These are phyloP conservation scores for Calycopis cecrops DNA, from an alignment of 1,140 invertebrate genomes.

Conservation along the genomic window DNA sequence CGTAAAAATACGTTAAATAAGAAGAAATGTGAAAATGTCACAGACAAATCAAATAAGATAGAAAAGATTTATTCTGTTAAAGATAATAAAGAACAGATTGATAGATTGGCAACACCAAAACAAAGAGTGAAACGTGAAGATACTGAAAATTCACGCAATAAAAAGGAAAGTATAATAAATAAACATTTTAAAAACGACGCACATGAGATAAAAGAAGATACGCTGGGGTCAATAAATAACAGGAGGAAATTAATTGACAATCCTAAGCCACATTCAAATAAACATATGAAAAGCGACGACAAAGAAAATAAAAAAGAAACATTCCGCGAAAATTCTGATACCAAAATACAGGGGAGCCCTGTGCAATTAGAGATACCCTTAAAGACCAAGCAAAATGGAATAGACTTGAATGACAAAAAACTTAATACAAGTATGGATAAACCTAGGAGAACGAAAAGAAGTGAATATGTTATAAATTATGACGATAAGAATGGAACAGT, in stretches of 20 bases:
- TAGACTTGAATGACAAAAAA: constrained; percentile 18
- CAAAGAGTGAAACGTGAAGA: constrained; percentile 1
- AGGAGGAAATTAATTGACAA: not conserved
- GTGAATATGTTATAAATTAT: constrained; percentile 66
- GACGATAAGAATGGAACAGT: constrained; percentile 70
- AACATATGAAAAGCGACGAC: not conserved
- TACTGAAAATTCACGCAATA: not conserved
- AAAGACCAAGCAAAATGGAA: constrained; percentile 21
- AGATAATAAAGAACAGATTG: constrained; percentile 4
- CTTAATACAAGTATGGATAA: constrained; percentile 19
- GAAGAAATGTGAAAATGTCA: not conserved
- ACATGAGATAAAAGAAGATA: not conserved
- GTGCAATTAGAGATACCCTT: not conserved
- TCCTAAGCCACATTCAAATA: not conserved
- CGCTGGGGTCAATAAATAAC: not conserved
- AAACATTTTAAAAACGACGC: not conserved
- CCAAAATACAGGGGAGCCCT: not conserved
- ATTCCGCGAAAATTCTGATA: not conserved
- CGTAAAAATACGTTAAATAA: not conserved
- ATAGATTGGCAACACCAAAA: constrained; percentile 6
- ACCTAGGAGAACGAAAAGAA: constrained; percentile 35
- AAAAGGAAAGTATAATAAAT: not conserved
- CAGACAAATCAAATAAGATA: not conserved
- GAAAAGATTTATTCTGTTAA: not conserved
- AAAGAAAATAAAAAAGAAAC: constrained; percentile 6